Evolutionary conservation across 2,888 invertebrate genomes (phyloP), one percentile per base, ranked within the genome.

Genomic region (Palloptera scutellata): DNA sequence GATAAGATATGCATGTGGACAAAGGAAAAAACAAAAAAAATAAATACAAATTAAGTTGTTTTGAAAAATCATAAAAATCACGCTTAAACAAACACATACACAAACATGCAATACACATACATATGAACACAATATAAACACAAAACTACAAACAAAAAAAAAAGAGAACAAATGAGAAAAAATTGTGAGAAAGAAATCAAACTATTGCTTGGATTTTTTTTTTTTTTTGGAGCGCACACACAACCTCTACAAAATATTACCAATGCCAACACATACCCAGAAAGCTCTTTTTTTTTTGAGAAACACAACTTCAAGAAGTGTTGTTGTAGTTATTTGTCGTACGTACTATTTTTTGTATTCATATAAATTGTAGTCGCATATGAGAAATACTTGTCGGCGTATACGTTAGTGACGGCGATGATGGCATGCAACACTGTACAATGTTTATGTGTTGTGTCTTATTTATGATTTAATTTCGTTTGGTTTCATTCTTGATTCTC

Each of bases 141-240:
- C 57, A 57, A 57, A 64, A 59, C 45, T 19, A 17, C 11, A 17
- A 13, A 41, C 42, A 63, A 17, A 42, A 65, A 58, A 20, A 54
- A 54, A 20, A 8, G 0, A 15, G 6, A 17, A n/a, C 2, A 19
- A n/a, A 45, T 1, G 45, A 15, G 8, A 8, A 42, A 43, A 43
- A 59, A 42, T 51, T n/a, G 13, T 17, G 40, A 13, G 19, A 41
- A 53, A 52, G 40, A n/a, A 52, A 15, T 17, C 19, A 53, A 30
- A 58, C 19, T 48, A 40, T 11, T 6, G 51, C 17, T 30, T 61
- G 15, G n/a, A 61, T 17, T 6, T 59, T n/a, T 54, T 19, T 1
- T 2, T 20, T 30, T 54, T 11, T 30, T 19, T 30, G 30, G 53
- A 17, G 15, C n/a, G 53, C 19, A 19, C 15, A 1, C 19, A 10